Conservation (phyloP, 2,113 vertebrate species). For the Notarius lentiginosus region DNA sequence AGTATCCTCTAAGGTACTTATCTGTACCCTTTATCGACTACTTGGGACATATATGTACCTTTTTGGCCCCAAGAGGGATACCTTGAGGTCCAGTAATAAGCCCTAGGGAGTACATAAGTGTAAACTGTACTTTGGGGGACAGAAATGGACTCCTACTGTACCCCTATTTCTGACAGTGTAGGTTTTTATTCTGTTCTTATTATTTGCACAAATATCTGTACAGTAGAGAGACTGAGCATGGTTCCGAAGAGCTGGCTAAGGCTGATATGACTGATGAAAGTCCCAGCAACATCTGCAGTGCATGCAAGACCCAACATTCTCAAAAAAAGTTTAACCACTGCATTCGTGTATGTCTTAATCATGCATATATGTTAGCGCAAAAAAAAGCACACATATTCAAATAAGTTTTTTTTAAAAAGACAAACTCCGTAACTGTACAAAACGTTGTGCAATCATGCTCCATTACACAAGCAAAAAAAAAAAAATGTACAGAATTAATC, state of each 20-base stretch:
- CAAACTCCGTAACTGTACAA: constrained; percentile 23
- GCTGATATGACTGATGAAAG: constrained; percentile 18
- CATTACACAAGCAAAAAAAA: constrained; percentile 7
- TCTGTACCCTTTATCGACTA: too few species aligned
- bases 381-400: neutral
- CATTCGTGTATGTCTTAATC: constrained; percentile 54
- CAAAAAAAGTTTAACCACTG: constrained; percentile 36
- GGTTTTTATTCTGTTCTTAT: constrained; percentile 30
- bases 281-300: constrained; percentile 39
- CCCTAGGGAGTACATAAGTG: neutral
- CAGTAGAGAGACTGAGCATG: constrained; percentile 14
- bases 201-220: constrained; percentile 29
- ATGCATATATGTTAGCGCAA: constrained; percentile 57
- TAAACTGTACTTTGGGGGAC: too few species aligned
- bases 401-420: constrained; percentile 33
- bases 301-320: constrained; percentile 53
- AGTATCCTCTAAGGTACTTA: too few species aligned
- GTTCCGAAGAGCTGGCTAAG: neutral
- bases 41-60: too few species aligned
- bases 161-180: too few species aligned
- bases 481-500: constrained; percentile 24
- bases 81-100: too few species aligned
- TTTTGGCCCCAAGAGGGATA: too few species aligned
- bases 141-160: too few species aligned
- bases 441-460: constrained; percentile 21